Conservation (phyloP, 1,140 invertebrate species). For the Formica selysi region DNA sequence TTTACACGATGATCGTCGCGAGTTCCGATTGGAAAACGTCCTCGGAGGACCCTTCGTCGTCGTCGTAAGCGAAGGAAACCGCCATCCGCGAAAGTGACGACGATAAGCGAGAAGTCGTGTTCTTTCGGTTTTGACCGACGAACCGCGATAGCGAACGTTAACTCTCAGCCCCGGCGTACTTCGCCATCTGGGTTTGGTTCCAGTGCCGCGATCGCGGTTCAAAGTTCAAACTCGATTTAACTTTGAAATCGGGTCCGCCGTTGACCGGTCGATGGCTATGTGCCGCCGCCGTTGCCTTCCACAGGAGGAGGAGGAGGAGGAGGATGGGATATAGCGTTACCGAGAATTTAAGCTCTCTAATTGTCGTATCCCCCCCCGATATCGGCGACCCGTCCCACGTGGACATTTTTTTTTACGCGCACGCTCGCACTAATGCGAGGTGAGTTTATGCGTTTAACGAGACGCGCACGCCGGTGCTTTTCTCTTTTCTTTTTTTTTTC, state of each 20-base stretch:
- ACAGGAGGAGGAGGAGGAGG: too few species aligned
- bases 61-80: constrained; percentile 12
- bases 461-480: not conserved
- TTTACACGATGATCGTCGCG: constrained; percentile 13
- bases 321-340: not conserved
- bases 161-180: constrained; percentile 35
- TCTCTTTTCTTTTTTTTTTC: not conserved
- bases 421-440: constrained; percentile 29
- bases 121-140: constrained; percentile 41
- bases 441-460: constrained; percentile 48
- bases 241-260: constrained; percentile 59
- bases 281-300: not conserved
- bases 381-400: not conserved
- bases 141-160: constrained; percentile 45
- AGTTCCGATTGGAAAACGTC: constrained; percentile 47
- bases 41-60: constrained; percentile 27
- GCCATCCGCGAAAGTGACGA: constrained; percentile 20
- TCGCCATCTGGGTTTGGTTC: constrained; percentile 40
- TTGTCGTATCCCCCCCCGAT: constrained; percentile 15
- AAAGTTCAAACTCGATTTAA: constrained; percentile 65
- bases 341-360: constrained; percentile 25
- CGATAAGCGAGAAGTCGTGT: constrained; percentile 63
- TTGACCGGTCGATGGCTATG: constrained; percentile 48
- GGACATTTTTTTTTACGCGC: constrained; percentile 36
- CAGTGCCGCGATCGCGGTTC: constrained; percentile 58